Evolutionary conservation across 2,113 vertebrate genomes (phyloP).

Genomic region (Ochotona princeps): DNA sequence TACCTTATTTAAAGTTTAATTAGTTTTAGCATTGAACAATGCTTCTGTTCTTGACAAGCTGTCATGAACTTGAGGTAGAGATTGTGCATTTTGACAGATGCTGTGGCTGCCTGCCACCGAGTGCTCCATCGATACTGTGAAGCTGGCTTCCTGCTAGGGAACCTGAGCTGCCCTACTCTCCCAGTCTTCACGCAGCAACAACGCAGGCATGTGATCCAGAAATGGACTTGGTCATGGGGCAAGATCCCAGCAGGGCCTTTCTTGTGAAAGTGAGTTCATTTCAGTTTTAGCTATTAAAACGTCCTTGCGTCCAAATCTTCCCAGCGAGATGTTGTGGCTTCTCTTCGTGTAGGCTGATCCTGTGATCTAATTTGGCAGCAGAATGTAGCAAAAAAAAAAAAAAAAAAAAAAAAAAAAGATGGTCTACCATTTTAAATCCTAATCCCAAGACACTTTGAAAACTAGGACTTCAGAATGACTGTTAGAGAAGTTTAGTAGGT

Average conservation of each 20-base stretch:
- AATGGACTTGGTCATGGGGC: no score
- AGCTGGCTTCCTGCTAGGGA: background rate
- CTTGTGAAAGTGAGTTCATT: background rate
- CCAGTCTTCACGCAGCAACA: background rate
- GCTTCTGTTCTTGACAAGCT: background rate
- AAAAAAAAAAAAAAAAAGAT: no score
- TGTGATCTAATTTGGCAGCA: background rate
- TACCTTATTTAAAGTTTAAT: slow-evolving; percentile 36
- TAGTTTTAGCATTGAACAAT: background rate
- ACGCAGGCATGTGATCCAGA: background rate
- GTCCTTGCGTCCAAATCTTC: background rate
- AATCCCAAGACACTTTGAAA: background rate
- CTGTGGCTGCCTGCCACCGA: background rate
- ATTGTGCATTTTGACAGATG: background rate
- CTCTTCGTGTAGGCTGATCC: background rate
- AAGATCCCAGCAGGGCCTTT: background rate
- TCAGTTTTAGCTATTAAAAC: background rate
- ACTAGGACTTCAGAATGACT: background rate
- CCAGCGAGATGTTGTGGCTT: background rate
- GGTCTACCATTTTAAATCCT: background rate
- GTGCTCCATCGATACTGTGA: background rate
- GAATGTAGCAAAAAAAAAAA: no score
- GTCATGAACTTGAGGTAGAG: background rate
- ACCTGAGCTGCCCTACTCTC: background rate
- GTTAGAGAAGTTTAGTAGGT: background rate